These are phyloP conservation scores for Sapayoa aenigma DNA, from an alignment of 2,113 vertebrate species.

Conservation along the genomic window DNA sequence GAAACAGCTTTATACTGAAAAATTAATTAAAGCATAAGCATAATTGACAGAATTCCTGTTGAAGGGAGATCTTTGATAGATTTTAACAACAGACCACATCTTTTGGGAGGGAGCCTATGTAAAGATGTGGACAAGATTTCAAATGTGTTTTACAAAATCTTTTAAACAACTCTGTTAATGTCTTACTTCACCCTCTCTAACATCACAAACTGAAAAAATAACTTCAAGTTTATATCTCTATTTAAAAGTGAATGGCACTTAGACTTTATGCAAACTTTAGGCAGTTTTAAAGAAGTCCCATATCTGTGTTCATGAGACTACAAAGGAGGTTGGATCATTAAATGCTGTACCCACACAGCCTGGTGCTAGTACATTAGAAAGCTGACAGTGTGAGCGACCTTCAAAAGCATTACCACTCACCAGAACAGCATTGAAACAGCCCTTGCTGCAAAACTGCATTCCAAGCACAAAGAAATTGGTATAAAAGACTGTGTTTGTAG, in stretches of 20 bases:
- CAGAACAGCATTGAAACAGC: background rate
- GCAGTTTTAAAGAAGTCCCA: background rate
- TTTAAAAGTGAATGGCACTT: background rate
- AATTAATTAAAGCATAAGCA: background rate
- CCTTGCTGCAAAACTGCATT: background rate
- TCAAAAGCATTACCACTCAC: background rate
- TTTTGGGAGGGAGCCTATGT: background rate
- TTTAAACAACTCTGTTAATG: background rate
- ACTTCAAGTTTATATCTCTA: background rate
- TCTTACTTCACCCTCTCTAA: background rate
- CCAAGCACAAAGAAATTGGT: background rate
- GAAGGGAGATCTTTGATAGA: background rate
- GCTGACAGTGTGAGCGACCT: background rate
- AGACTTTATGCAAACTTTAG: background rate
- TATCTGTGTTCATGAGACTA: background rate
- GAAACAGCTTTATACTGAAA: background rate
- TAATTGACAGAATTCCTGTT: background rate
- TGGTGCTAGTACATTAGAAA: background rate
- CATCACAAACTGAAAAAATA: background rate
- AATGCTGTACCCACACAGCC: background rate
- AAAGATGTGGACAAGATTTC: background rate
- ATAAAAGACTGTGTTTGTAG: background rate
- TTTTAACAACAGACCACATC: background rate
- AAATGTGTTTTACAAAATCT: background rate
- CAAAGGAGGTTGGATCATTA: background rate